These are phyloP conservation scores for Potamilus streckersoni DNA, from an alignment of 1,140 invertebrate species.

Conservation along the genomic window DNA sequence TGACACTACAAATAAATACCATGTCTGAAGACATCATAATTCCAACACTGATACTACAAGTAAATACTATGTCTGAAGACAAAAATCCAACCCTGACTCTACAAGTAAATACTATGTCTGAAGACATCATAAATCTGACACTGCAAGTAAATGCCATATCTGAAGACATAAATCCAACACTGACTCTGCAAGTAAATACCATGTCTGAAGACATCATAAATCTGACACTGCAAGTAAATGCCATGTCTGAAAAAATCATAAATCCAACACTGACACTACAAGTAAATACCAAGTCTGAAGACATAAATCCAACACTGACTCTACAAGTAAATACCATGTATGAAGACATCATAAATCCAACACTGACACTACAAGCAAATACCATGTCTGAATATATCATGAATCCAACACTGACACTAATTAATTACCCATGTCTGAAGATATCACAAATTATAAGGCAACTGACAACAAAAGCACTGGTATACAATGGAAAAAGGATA, in stretches of 20 bases:
- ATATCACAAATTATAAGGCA: constrained; percentile 9
- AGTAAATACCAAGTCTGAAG: constrained; percentile 78
- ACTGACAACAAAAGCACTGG: background rate
- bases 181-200: no score
- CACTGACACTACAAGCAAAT: background rate
- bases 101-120: constrained; percentile 76
- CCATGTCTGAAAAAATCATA: no score
- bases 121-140: constrained; percentile 63
- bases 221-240: no score
- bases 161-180: no score
- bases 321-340: constrained; percentile 74
- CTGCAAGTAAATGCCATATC: constrained; percentile 44
- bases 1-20: no score
- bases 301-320: background rate
- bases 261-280: background rate
- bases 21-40: no score
- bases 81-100: background rate
- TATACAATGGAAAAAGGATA: background rate
- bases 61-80: background rate
- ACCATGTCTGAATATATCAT: constrained; percentile 75
- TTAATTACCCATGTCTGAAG: constrained; percentile 80
- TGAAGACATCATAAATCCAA: constrained; percentile 68
- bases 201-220: no score
- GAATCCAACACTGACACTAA: constrained; percentile 47
- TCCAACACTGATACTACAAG: no score